phyloP scores from a whole-genome alignment of 2,888 invertebrate genomes.

The Drosophila phalerata region DNA sequence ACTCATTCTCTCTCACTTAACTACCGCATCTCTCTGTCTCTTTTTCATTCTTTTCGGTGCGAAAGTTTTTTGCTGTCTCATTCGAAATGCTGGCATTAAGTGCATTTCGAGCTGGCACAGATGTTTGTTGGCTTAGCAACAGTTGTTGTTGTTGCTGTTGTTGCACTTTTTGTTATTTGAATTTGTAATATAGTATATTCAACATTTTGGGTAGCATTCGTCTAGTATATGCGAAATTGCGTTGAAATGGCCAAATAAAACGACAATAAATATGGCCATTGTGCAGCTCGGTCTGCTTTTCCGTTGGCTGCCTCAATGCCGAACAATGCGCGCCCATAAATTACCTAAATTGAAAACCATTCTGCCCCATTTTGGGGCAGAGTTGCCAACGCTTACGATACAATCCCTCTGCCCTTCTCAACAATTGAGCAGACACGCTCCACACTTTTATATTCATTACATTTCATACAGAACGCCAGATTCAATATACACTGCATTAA shows the following conservation, averaged over 20 bases:
- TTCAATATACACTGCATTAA: constrained; percentile 36
- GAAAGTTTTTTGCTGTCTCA: constrained; percentile 47
- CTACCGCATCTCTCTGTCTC: not conserved
- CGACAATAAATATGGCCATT: constrained; percentile 74
- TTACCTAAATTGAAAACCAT: constrained; percentile 78
- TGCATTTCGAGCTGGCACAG: constrained; percentile 51
- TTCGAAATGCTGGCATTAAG: constrained; percentile 15
- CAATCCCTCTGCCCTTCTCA: not conserved
- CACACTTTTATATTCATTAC: constrained; percentile 71
- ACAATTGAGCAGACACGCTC: constrained; percentile 29
- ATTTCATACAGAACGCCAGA: constrained; percentile 42
- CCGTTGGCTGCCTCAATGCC: constrained; percentile 42
- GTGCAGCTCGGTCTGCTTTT: constrained; percentile 39
- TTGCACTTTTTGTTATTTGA: constrained; percentile 23
- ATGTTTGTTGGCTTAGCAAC: constrained; percentile 42
- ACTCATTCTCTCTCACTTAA: not conserved
- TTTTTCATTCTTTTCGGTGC: constrained; percentile 7
- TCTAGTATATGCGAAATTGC: constrained; percentile 54
- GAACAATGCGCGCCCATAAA: constrained; percentile 71
- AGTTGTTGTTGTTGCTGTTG: constrained; percentile 3
- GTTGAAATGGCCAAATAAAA: constrained; percentile 73
- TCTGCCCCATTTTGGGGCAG: constrained; percentile 46
- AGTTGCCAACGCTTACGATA: constrained; percentile 9
- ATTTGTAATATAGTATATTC: constrained; percentile 33
- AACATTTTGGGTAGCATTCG: constrained; percentile 1